These are phyloP conservation scores for Lepus europaeus DNA, from an alignment of 2,113 vertebrate genomes.

Conservation along the genomic window DNA sequence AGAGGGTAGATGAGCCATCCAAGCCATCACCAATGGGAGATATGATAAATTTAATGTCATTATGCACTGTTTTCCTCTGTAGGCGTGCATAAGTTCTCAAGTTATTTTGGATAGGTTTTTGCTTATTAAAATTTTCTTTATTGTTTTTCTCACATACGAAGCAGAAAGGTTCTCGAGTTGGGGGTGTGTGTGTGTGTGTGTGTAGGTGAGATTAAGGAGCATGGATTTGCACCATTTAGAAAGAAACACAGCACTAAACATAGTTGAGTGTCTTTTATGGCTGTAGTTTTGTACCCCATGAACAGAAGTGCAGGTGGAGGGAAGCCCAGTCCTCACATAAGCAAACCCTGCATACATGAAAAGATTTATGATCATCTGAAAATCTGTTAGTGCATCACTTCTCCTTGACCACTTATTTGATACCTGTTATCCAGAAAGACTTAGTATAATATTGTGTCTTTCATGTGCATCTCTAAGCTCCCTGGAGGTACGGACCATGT, in stretches of 20 bases:
- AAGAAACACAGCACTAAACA: constrained; percentile 25
- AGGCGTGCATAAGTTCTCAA: not conserved
- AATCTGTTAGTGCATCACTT: not conserved
- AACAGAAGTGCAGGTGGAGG: constrained; percentile 39
- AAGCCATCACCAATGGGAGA: not conserved
- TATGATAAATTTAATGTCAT: not conserved
- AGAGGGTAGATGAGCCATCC: constrained; percentile 9
- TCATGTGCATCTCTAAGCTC: not conserved
- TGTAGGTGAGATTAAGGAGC: constrained; percentile 41
- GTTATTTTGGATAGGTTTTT: constrained; percentile 56
- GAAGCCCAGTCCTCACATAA: constrained; percentile 35
- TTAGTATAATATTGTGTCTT: constrained; percentile 3
- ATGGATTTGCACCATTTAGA: constrained; percentile 31
- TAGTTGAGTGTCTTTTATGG: constrained; percentile 44
- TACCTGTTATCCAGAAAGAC: constrained; percentile 7
- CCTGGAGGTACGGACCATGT: not conserved
- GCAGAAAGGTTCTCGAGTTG: constrained; percentile 40
- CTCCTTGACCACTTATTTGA: constrained; percentile 48
- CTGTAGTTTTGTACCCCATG: constrained; percentile 15
- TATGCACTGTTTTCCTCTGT: not conserved
- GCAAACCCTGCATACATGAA: constrained; percentile 13
- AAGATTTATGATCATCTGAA: constrained; percentile 56
- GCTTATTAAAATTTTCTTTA: constrained; percentile 57
- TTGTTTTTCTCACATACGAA: constrained; percentile 53
- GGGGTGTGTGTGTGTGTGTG: not conserved